phyloP scores from a whole-genome alignment of 1,140 invertebrate genomes.

The Heliconius eleuchia region DNA sequence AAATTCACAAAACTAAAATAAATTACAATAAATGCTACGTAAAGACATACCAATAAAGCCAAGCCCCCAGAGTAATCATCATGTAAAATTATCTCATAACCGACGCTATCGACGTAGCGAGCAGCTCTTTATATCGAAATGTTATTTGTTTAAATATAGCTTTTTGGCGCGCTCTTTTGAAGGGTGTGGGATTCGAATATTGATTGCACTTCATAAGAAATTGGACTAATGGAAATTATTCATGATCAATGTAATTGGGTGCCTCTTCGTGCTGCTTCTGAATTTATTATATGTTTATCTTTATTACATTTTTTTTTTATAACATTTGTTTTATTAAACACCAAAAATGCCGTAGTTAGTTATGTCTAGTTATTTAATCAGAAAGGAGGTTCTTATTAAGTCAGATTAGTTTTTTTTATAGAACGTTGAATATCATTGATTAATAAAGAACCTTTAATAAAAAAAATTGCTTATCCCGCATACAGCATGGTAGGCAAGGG shows the following conservation, averaged over 20 bases:
- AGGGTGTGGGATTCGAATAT: conserved; percentile 33
- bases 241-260: conserved; percentile 27
- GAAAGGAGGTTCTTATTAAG: no score
- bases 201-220: conserved; percentile 36
- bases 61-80: neutral
- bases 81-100: conserved; percentile 32
- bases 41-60: neutral
- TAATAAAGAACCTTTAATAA: no score
- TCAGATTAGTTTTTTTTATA: no score
- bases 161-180: conserved; percentile 20
- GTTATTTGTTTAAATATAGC: conserved; percentile 38
- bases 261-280: neutral
- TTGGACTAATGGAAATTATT: conserved; percentile 38
- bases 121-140: conserved; percentile 33
- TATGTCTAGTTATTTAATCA: no score
- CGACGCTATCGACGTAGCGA: conserved; percentile 16
- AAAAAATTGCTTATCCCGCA: no score
- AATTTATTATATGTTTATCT: neutral
- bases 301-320: neutral
- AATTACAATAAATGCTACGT: neutral
- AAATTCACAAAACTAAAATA: neutral
- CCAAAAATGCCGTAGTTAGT: no score
- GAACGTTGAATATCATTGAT: no score
- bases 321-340: neutral
- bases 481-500: no score